Percentiles rank a stretch among this genome's conserved stretches.
Conservation (phyloP, 2,113 vertebrate genomes). For the Apodemus sylvaticus region DNA sequence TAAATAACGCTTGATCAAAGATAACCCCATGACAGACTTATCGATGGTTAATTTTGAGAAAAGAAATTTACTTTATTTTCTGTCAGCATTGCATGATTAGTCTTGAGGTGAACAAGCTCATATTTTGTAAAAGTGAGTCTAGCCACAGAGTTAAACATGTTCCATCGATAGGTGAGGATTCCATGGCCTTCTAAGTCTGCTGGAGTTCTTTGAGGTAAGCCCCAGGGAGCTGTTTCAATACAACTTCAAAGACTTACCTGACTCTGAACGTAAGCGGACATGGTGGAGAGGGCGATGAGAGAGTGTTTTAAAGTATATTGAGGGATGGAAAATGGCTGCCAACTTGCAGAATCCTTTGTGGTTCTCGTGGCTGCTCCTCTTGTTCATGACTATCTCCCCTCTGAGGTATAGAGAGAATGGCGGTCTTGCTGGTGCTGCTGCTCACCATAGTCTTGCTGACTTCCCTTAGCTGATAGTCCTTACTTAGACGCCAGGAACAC, state of each 20-base stretch:
- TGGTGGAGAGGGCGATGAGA: not conserved
- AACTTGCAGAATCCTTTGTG: conserved; percentile 35
- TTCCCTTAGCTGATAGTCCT: not conserved
- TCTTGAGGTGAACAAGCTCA: not conserved
- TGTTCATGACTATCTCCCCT: not conserved
- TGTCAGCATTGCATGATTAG: conserved; percentile 37
- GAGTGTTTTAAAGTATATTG: not conserved
- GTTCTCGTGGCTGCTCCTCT: not conserved
- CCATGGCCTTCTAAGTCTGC: not conserved
- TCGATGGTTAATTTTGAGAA: not conserved
- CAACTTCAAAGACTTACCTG: conserved; percentile 1
- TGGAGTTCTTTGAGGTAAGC: conserved; percentile 30
- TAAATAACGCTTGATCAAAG: conserved; percentile 54
- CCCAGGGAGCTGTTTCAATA: conserved; percentile 23
- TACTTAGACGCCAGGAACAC: not conserved
- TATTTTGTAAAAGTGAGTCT: not conserved
- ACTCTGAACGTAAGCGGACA: conserved; percentile 20
- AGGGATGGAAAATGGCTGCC: conserved; percentile 27
- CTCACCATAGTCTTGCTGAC: not conserved
- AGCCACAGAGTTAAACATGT: conserved; percentile 13
- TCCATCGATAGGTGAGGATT: not conserved
- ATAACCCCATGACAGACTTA: conserved; percentile 42
- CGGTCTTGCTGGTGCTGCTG: not conserved
- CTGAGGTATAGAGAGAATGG: not conserved
- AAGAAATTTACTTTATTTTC: conserved; percentile 59